A percentile compares a stretch with the other conserved stretches of the same genome.
Conservation (phyloP, 2,113 vertebrate genomes). For the Engraulis encrasicolus region DNA sequence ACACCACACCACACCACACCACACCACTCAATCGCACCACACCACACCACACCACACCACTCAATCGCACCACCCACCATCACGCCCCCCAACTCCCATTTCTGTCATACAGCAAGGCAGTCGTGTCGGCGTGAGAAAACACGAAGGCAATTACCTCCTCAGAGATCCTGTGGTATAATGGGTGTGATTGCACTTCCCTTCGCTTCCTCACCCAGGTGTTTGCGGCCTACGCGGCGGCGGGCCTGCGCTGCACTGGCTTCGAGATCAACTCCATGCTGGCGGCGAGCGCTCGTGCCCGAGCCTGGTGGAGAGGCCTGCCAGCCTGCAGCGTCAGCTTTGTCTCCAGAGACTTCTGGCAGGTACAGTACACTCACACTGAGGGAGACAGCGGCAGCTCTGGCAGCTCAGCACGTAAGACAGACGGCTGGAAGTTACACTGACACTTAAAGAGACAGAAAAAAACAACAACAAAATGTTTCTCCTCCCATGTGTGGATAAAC, state of each 20-base stretch:
- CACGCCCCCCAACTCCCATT: too few species aligned
- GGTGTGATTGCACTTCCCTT: not conserved
- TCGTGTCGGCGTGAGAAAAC: not conserved
- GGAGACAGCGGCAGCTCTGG: too few species aligned
- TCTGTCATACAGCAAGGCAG: not conserved
- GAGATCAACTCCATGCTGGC: conserved; percentile 77
- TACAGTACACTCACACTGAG: conserved; percentile 54
- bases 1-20: too few species aligned
- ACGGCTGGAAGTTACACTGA: too few species aligned
- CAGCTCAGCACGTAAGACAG: too few species aligned
- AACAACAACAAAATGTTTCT: too few species aligned
- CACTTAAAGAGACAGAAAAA: too few species aligned
- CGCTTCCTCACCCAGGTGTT: conserved; percentile 65
- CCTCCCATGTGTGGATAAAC: too few species aligned
- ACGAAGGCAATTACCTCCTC: not conserved
- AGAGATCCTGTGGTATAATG: not conserved
- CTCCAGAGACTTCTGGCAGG: conserved; percentile 78
- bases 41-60: not conserved
- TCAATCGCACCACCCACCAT: too few species aligned
- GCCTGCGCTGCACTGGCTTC: conserved; percentile 76
- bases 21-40: too few species aligned
- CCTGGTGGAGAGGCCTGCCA: conserved; percentile 64
- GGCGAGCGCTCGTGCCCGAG: conserved; percentile 65
- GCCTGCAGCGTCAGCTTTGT: conserved; percentile 64
- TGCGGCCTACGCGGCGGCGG: conserved; percentile 66